Percentiles rank a stretch among this genome's conserved stretches.
These are phyloP conservation scores for Ophion ventricosus DNA, from an alignment of 2,888 invertebrate genomes.

Conservation along the genomic window DNA sequence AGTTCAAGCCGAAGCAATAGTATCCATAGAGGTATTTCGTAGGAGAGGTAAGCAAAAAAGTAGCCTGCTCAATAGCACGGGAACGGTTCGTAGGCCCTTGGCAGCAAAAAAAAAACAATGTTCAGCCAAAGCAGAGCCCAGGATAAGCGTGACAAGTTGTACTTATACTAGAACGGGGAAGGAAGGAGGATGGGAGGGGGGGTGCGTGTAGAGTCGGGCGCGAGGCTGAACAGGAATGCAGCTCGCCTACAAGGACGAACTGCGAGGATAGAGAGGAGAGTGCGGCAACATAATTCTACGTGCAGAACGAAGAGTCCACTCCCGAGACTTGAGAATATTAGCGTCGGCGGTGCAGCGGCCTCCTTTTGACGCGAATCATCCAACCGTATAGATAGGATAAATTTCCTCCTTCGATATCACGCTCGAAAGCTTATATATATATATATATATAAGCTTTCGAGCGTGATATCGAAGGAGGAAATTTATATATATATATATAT, in stretches of 20 bases:
- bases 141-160: background rate
- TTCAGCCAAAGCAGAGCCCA: background rate
- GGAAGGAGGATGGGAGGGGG: no score
- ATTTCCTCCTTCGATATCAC: slow-evolving; percentile 65
- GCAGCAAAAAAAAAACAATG: no score
- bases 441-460: slow-evolving; percentile 15
- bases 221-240: slow-evolving; percentile 63
- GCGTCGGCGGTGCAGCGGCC: slow-evolving; percentile 56
- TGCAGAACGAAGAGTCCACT: slow-evolving; percentile 20
- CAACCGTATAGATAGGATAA: slow-evolving; percentile 62
- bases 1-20: no score
- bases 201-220: slow-evolving; percentile 51
- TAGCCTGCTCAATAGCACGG: no score
- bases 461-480: slow-evolving; percentile 65
- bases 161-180: background rate
- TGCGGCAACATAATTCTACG: slow-evolving; percentile 5
- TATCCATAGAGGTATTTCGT: no score
- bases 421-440: slow-evolving; percentile 27
- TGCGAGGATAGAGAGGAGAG: slow-evolving; percentile 16
- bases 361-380: slow-evolving; percentile 62
- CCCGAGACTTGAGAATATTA: slow-evolving; percentile 47
- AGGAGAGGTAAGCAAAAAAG: no score
- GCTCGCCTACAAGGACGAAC: slow-evolving; percentile 41
- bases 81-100: no score
- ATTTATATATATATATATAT: no score